phyloP scores from a whole-genome alignment of 2,888 invertebrate species.

The Chelonus formosanus region DNA sequence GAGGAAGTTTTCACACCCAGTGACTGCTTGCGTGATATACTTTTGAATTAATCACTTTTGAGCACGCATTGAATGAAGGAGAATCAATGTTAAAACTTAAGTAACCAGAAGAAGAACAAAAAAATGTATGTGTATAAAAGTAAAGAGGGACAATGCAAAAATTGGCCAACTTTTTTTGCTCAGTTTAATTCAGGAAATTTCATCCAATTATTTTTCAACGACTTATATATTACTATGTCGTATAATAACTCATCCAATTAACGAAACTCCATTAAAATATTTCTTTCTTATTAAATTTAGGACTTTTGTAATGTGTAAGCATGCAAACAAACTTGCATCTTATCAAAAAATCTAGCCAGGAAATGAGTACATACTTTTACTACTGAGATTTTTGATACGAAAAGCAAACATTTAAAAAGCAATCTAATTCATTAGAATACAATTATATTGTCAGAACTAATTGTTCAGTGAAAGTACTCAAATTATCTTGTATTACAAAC shows the following conservation, averaged over 20 bases:
- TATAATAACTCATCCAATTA: too few relatives aligned
- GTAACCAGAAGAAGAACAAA: slow-evolving; percentile 2
- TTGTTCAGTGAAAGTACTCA: too few relatives aligned
- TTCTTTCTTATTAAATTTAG: too few relatives aligned
- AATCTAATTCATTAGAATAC: slow-evolving; percentile 8
- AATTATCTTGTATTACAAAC: not conserved
- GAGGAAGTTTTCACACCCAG: slow-evolving; percentile 23
- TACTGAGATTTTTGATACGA: not conserved
- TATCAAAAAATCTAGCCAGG: not conserved
- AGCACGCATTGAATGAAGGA: slow-evolving; percentile 23
- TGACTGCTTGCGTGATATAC: slow-evolving; percentile 22
- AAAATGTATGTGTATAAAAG: slow-evolving; percentile 9
- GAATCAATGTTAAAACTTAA: slow-evolving; percentile 1
- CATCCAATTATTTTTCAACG: slow-evolving; percentile 22
- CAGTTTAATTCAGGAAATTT: slow-evolving; percentile 34
- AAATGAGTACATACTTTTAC: slow-evolving; percentile 6
- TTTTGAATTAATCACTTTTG: slow-evolving; percentile 24
- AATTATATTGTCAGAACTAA: slow-evolving; percentile 1
- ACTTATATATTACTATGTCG: too few relatives aligned
- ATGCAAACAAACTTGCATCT: too few relatives aligned
- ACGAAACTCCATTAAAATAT: too few relatives aligned
- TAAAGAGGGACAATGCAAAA: not conserved
- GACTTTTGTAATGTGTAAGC: too few relatives aligned
- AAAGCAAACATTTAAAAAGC: not conserved
- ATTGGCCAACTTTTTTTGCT: slow-evolving; percentile 30